These are phyloP conservation scores for Leptinotarsa defecta DNA, from an alignment of 1,140 invertebrate species.

Conservation along the genomic window DNA sequence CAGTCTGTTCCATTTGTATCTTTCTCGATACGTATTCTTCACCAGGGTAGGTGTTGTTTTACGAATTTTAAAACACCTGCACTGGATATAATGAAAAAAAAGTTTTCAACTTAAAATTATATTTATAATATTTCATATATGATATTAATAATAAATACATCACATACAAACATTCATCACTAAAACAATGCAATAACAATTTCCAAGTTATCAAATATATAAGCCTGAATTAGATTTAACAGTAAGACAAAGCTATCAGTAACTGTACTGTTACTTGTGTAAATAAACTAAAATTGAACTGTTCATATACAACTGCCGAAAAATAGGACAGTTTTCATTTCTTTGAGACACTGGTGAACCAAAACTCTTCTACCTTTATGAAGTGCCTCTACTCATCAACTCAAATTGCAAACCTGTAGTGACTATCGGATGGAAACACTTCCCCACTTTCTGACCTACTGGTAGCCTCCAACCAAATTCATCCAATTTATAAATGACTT, in stretches of 20 bases:
- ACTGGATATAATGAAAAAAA: too few relatives aligned
- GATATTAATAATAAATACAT: constrained; percentile 47
- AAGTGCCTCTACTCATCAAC: too few relatives aligned
- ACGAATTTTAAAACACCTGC: too few relatives aligned
- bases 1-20: too few relatives aligned
- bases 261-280: constrained; percentile 2
- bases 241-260: background rate
- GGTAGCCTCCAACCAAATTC: too few relatives aligned
- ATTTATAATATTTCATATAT: constrained; percentile 42
- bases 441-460: too few relatives aligned
- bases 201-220: constrained; percentile 32
- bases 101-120: constrained; percentile 32
- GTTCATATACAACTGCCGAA: background rate
- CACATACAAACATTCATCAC: constrained; percentile 51
- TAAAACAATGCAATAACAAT: constrained; percentile 37
- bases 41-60: too few relatives aligned
- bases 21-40: too few relatives aligned
- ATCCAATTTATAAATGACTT: too few relatives aligned
- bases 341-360: background rate
- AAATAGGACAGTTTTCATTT: background rate
- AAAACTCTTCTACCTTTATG: background rate
- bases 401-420: too few relatives aligned
- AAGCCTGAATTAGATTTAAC: constrained; percentile 19
- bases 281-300: background rate
- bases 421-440: too few relatives aligned